phyloP scores from a whole-genome alignment of 2,888 invertebrate genomes.

The Azorinus chamasolen region DNA sequence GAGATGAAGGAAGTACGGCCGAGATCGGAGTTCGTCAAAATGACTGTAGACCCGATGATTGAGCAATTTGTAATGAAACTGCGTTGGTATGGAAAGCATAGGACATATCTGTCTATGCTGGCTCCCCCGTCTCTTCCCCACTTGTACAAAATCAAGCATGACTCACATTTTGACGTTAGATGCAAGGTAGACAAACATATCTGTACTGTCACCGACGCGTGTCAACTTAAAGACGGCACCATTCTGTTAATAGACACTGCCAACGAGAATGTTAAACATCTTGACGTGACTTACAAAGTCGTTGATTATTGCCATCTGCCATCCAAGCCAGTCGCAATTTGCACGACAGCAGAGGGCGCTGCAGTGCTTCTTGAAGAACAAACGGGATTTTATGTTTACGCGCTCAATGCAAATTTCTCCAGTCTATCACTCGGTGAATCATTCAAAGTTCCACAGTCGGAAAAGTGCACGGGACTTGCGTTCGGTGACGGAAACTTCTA shows the following conservation, averaged over 20 bases:
- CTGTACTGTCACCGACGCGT: conserved; percentile 24
- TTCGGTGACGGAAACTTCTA: not conserved
- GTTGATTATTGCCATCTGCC: conserved; percentile 20
- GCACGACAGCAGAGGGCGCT: not conserved
- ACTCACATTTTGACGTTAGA: conserved; percentile 44
- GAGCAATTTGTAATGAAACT: conserved; percentile 44
- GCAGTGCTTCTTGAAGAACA: too few relatives aligned
- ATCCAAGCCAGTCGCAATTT: conserved; percentile 12
- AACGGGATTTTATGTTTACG: too few relatives aligned
- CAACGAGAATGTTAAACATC: conserved; percentile 43
- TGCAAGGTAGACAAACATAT: conserved; percentile 37
- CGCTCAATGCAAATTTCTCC: too few relatives aligned
- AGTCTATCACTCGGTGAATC: too few relatives aligned
- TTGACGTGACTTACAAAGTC: conserved; percentile 39
- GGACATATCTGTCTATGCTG: conserved; percentile 48
- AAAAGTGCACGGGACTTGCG: not conserved
- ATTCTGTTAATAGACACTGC: conserved; percentile 31
- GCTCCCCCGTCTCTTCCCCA: conserved; percentile 43
- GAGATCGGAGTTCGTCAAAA: conserved; percentile 42
- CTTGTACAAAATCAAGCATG: conserved; percentile 34
- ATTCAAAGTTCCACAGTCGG: too few relatives aligned
- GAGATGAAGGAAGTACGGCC: conserved; percentile 21
- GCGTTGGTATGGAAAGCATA: conserved; percentile 54
- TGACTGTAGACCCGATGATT: conserved; percentile 50
- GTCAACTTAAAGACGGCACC: conserved; percentile 47